Base-by-base conservation (phyloP, 2,888 invertebrate species). In the Dolomedes plantarius region DNA sequence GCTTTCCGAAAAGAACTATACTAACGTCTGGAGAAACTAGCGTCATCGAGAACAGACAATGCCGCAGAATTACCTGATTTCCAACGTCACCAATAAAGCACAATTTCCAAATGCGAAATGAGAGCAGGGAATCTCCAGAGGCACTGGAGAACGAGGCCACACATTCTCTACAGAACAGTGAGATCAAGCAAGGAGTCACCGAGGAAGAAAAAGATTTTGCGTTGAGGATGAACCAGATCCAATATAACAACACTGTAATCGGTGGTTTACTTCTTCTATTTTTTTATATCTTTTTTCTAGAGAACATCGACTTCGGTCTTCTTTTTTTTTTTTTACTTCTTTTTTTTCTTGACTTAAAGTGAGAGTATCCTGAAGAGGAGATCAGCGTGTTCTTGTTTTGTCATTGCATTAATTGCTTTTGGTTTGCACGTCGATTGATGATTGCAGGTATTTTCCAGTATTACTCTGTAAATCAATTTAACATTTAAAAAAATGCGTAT, bases 111-210 rank as follows among this genome's bases (percentile, higher is more conserved):
- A 56, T 50, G 19, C 16, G 31, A 80, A 80, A 56, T 32, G 64
- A 50, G 81, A 74, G 29, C 81, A 81, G 13, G 11, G 29, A 56
- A 56, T 74, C 36, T 56, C 74, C 74, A 81, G 62, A 56, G 74
- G 79, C 72, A 32, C 1, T 9, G 13, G 65, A 77, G 31, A 79
- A 79, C 32, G 36, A 65, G 79, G 81, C 68, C 68, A 68, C 41
- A 29, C 29, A 36, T 62, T 80, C 68, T 73, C 67, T 31, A 46
- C 9, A 36, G 64, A 62, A 65, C n/a, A 11, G 19, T 7, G 41
- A 39, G 41, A 39, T 56, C 62, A 72, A 71, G 62, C 23, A 72
- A 56, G 16, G 36, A 78, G 32, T 31, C 32, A 27, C 29, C 32
- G 32, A 7, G 32, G 56, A 56, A 56, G 46, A 46, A 46, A 36